Conservation (phyloP, 2,797 vertebrate species). For the Pogoniulus pusillus region DNA sequence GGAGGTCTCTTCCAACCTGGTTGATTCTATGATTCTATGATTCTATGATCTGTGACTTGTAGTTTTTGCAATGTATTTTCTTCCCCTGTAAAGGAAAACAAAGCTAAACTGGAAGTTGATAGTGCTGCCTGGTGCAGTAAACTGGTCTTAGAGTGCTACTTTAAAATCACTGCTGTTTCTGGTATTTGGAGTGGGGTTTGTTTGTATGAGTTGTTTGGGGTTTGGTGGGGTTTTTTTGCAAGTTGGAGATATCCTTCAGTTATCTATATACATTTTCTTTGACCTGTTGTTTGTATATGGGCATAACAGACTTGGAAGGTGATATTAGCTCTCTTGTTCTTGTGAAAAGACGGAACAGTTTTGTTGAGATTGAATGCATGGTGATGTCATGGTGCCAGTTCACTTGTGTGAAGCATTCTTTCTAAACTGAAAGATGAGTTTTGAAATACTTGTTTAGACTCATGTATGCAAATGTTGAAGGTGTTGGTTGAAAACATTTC, state of each 20-base stretch:
- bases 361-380: not conserved
- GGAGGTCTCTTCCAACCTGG: no score
- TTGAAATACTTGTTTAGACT: slow-evolving; percentile 30
- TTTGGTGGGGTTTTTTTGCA: not conserved
- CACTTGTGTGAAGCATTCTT: not conserved
- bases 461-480: not conserved
- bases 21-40: no score
- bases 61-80: not conserved
- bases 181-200: not conserved
- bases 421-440: not conserved
- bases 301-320: not conserved
- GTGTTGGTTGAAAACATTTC: not conserved
- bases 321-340: not conserved
- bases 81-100: not conserved
- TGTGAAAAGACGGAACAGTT: not conserved
- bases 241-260: not conserved
- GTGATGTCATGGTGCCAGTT: not conserved
- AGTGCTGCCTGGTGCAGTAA: not conserved
- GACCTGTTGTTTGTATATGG: not conserved
- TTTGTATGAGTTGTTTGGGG: no score
- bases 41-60: not conserved
- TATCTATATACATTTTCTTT: not conserved
- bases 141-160: not conserved
- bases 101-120: not conserved
- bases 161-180: not conserved